Conservation (phyloP, 2,797 vertebrate species). For the Lindbergichthys nudifrons region DNA sequence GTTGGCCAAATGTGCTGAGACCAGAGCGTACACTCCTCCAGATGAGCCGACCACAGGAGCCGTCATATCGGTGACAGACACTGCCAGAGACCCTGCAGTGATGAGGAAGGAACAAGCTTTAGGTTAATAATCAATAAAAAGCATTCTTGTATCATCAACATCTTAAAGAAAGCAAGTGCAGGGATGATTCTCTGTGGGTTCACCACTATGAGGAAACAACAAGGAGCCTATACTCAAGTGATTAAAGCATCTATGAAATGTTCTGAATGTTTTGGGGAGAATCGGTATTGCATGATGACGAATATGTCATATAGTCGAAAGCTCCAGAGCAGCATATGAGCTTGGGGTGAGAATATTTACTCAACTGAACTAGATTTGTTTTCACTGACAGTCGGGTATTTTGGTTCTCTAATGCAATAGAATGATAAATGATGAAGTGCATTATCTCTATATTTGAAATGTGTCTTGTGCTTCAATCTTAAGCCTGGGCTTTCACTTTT, state of each 20-base stretch:
- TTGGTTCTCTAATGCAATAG: neutral
- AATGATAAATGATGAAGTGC: conserved; percentile 5
- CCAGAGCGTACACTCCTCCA: conserved; percentile 97
- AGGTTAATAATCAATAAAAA: neutral
- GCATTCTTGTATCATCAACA: neutral
- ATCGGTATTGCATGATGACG: neutral
- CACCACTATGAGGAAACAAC: neutral
- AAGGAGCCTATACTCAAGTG: too few species aligned
- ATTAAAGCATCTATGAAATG: neutral
- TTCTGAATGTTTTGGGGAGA: neutral
- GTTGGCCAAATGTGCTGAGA: conserved; percentile 97
- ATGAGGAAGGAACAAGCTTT: conserved; percentile 23
- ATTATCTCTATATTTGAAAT: conserved; percentile 22
- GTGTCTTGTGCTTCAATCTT: neutral
- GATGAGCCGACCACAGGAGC: conserved; percentile 96
- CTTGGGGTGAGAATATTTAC: conserved; percentile 4
- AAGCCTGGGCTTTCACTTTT: conserved; percentile 7
- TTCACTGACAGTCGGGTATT: neutral
- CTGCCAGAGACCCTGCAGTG: conserved; percentile 91
- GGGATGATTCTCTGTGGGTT: neutral
- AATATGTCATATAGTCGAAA: neutral
- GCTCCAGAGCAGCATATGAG: neutral
- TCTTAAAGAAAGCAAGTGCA: neutral
- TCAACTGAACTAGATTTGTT: neutral
- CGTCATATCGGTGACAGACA: conserved; percentile 97